Evolutionary conservation across 2,888 invertebrate genomes (phyloP).

Genomic region (Tanytarsus gracilentus): DNA sequence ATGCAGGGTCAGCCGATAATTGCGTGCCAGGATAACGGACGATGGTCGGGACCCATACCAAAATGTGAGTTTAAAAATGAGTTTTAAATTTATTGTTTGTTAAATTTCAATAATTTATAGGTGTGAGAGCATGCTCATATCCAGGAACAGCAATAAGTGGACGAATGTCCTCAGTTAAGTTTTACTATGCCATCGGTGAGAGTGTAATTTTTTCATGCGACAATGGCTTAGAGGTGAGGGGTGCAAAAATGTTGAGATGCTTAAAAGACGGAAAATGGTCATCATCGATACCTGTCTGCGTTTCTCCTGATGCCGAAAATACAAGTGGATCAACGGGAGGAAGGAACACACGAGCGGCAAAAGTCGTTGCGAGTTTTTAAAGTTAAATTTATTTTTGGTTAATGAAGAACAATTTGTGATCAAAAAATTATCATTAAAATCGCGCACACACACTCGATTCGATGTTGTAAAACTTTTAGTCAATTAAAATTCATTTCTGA

Average conservation of each 20-base stretch:
- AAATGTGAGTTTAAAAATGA: constrained; percentile 53
- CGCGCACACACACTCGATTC: no score
- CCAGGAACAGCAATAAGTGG: constrained; percentile 80
- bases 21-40: constrained; percentile 77
- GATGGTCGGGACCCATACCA: constrained; percentile 77
- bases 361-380: not conserved
- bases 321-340: not conserved
- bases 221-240: constrained; percentile 62
- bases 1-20: constrained; percentile 84
- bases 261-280: constrained; percentile 79
- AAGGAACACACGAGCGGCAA: not conserved
- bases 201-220: constrained; percentile 77
- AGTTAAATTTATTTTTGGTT: not conserved
- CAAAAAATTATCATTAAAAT: no score
- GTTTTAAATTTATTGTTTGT: constrained; percentile 24
- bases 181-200: constrained; percentile 79
- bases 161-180: constrained; percentile 76
- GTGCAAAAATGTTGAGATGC: constrained; percentile 70
- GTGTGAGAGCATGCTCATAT: constrained; percentile 75
- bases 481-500: no score
- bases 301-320: constrained; percentile 31
- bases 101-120: constrained; percentile 40
- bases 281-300: constrained; percentile 70
- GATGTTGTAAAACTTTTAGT: no score
- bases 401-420: not conserved